phyloP scores from a whole-genome alignment of 2,113 vertebrate genomes.

The Gulo gulo region DNA sequence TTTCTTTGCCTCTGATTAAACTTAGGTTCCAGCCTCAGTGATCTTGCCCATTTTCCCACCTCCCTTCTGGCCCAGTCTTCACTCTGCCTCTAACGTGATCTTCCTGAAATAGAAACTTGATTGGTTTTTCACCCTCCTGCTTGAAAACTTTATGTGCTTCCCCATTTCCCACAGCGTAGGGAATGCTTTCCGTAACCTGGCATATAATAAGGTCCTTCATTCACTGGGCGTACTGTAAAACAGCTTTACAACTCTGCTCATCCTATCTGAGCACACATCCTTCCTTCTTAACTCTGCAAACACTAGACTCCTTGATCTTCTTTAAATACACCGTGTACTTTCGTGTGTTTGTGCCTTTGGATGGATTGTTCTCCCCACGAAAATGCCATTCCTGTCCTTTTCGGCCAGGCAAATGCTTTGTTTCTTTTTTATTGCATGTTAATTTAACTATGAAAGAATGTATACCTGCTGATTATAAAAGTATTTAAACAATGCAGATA shows the following conservation, averaged over 20 bases:
- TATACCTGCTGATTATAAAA: slow-evolving; percentile 39
- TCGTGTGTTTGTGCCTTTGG: neutral
- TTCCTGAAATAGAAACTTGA: slow-evolving; percentile 15
- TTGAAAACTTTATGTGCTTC: neutral
- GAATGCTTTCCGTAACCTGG: neutral
- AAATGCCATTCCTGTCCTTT: slow-evolving; percentile 23
- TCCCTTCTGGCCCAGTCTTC: neutral
- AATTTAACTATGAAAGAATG: slow-evolving; percentile 22
- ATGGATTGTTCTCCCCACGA: neutral
- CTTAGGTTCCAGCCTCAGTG: neutral
- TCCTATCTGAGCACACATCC: neutral
- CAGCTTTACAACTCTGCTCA: neutral
- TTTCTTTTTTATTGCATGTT: slow-evolving; percentile 41
- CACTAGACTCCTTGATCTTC: neutral
- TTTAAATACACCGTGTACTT: neutral
- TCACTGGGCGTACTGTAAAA: neutral
- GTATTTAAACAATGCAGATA: slow-evolving; percentile 32
- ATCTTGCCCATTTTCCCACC: neutral
- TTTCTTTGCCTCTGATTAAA: neutral
- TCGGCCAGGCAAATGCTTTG: slow-evolving; percentile 14
- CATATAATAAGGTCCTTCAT: neutral
- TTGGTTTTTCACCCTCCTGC: neutral
- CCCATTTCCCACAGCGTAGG: neutral
- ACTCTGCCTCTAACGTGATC: neutral
- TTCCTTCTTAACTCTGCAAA: neutral